A percentile compares a stretch with the other conserved stretches of the same genome.
phyloP scores from a whole-genome alignment of 2,797 vertebrate genomes.

The Catamblyrhynchus diadema region DNA sequence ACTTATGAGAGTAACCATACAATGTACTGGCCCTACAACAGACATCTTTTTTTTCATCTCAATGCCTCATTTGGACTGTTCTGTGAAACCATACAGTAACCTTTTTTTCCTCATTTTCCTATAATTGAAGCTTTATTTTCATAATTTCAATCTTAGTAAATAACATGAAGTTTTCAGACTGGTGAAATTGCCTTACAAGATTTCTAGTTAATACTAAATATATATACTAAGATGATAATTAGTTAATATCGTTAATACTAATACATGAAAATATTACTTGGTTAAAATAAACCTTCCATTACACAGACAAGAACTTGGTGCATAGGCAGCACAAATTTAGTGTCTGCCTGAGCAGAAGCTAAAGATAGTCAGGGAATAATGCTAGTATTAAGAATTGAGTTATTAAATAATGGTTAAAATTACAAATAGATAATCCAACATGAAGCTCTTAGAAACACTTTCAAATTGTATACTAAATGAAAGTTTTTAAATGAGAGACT shows the following conservation, averaged over 20 bases:
- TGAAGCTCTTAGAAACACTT: background rate
- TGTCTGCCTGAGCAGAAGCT: background rate
- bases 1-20: background rate
- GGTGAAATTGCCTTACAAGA: background rate
- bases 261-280: background rate
- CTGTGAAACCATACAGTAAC: background rate
- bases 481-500: background rate
- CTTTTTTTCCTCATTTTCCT: background rate
- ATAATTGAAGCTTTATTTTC: background rate
- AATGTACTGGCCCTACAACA: background rate
- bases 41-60: background rate
- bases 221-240: background rate
- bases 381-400: background rate
- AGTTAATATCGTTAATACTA: background rate
- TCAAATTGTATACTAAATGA: background rate
- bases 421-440: background rate
- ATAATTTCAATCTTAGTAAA: background rate
- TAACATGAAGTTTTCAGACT: background rate
- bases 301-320: background rate
- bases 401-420: background rate
- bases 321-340: background rate
- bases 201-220: background rate
- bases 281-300: background rate
- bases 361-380: background rate
- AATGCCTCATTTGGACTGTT: background rate